These are phyloP conservation scores for Leptarthrus brevirostris DNA, from an alignment of 2,888 invertebrate genomes.

Conservation along the genomic window DNA sequence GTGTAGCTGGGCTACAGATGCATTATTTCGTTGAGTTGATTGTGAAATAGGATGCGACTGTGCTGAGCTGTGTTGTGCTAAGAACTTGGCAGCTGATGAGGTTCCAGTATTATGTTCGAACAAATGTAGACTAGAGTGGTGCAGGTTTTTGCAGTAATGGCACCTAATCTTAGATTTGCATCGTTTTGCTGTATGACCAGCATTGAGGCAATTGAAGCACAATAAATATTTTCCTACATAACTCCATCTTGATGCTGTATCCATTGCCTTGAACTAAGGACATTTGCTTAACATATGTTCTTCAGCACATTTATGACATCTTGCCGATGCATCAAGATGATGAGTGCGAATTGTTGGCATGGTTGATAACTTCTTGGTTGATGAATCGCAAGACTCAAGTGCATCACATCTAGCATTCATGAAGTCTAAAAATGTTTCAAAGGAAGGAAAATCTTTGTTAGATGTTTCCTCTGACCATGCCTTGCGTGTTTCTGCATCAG, in stretches of 20 bases:
- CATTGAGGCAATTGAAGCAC: conserved; percentile 10
- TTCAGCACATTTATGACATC: neutral
- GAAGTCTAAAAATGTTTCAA: neutral
- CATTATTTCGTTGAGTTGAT: too few relatives aligned
- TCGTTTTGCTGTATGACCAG: neutral
- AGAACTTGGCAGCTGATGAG: neutral
- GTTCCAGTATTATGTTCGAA: too few relatives aligned
- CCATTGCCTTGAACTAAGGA: neutral
- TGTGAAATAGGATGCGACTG: neutral
- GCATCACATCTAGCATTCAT: conserved; percentile 11
- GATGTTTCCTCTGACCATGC: neutral
- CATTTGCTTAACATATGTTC: neutral
- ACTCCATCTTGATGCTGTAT: neutral
- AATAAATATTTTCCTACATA: neutral
- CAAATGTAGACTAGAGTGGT: conserved; percentile 15
- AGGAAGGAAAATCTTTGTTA: neutral
- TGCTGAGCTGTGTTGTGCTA: neutral
- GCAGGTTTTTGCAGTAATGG: neutral
- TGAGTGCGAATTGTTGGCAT: neutral
- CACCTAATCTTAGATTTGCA: neutral
- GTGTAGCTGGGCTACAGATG: too few relatives aligned
- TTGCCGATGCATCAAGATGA: neutral
- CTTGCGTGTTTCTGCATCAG: neutral
- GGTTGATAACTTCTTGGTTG: neutral
- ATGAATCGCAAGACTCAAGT: neutral